Conservation (phyloP, 2,797 vertebrate species). For the Cercopithecus hamlyni region DNA sequence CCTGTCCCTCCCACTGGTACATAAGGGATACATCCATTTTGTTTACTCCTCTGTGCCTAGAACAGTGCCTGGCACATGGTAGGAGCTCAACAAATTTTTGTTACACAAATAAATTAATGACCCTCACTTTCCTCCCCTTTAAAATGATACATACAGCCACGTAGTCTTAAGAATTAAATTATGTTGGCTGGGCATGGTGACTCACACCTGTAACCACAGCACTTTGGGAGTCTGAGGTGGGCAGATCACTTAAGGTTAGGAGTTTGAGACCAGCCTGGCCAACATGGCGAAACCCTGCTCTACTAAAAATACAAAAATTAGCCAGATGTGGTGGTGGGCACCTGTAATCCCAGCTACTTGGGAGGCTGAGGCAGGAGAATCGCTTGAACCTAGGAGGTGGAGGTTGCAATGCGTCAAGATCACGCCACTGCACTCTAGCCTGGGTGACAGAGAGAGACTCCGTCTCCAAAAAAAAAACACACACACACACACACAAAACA, state of each 20-base stretch:
- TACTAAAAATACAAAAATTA: neutral
- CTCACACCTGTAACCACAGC: neutral
- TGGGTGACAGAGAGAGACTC: neutral
- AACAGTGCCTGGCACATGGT: neutral
- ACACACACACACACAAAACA: no score
- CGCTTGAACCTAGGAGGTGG: accelerated
- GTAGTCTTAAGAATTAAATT: neutral
- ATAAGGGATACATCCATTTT: neutral
- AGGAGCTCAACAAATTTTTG: neutral
- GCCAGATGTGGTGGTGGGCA: accelerated
- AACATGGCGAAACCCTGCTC: neutral
- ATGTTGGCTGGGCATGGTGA: neutral
- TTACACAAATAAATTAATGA: neutral
- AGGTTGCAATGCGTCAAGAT: neutral
- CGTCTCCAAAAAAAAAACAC: neutral
- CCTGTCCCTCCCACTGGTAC: neutral
- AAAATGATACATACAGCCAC: neutral
- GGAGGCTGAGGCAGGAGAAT: neutral
- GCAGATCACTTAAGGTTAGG: neutral
- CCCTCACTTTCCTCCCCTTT: neutral
- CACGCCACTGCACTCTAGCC: neutral
- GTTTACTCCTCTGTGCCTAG: neutral
- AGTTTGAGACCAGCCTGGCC: neutral
- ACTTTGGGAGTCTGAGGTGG: neutral
- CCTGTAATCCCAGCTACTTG: neutral